phyloP scores from a whole-genome alignment of 2,888 invertebrate species.

The Pemphredon lugubris region DNA sequence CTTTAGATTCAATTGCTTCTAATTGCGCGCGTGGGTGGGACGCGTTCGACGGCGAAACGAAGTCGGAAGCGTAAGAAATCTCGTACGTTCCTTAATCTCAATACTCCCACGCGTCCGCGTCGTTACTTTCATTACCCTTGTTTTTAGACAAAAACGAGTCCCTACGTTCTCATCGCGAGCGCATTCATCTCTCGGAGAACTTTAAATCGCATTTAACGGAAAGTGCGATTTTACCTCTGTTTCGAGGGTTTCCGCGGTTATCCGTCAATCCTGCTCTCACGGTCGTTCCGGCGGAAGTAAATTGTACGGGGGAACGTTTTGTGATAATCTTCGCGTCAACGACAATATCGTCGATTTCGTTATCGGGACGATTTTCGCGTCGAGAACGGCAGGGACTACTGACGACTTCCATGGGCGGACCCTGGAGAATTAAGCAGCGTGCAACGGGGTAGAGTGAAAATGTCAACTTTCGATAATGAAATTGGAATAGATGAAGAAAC shows the following conservation, averaged over 20 bases:
- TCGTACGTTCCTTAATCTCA: neutral
- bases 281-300: neutral
- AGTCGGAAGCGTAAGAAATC: neutral
- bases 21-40: slow-evolving; percentile 9
- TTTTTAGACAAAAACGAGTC: too few species aligned
- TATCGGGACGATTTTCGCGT: neutral
- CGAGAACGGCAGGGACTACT: neutral
- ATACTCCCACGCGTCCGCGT: too few species aligned
- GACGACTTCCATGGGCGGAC: neutral
- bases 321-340: neutral
- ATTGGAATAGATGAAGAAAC: too few species aligned
- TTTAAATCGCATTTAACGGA: neutral
- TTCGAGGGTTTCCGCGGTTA: neutral
- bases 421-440: neutral
- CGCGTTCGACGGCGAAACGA: slow-evolving; percentile 11
- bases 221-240: neutral
- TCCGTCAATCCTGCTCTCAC: neutral
- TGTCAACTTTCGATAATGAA: too few species aligned
- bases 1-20: slow-evolving; percentile 24
- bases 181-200: too few species aligned
- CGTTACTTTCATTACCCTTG: too few species aligned
- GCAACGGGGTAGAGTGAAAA: too few species aligned
- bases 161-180: too few species aligned
- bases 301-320: neutral
- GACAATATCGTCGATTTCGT: neutral